Base-by-base conservation (phyloP, 2,888 invertebrate species). In the Ligdia adustata region DNA sequence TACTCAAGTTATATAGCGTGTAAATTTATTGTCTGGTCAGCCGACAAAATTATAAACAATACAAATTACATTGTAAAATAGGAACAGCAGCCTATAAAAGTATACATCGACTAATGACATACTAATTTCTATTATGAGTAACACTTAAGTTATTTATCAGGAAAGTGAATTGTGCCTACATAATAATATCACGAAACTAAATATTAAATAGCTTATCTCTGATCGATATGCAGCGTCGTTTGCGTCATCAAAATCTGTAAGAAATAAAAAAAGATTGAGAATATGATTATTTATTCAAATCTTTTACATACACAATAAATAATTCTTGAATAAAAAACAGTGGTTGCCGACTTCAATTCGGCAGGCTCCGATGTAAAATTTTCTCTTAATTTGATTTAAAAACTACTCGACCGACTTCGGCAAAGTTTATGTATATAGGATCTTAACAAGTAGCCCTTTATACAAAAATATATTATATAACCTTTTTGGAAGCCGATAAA, bases 1-100 rank as follows among this genome's bases (percentile, higher is more conserved):
- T 47, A 35, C 22, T 22, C 22, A 14, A 40, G 35, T 12, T 38
- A 51, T 42, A 52, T 28, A 57, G 27, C 49, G 51, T 45, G 58
- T 41, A 43, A 46, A 61, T 57, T 82, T 83, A 83, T 82, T 82
- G 83, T 84, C 83, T 75, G 65, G 69, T 72, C 75, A 79, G 75
- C 41, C 31, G 18, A 27, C 34, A 26, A 39, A 63, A 52, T 37
- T n/a, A 22, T 2, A 22, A 22, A 22, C 6, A n/a, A 22, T 41
- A 46, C 54, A 55, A 57, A 54, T 6, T 27, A 35, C 9, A 22
- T 7, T 47, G 51, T 63, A 53, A 48, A 57, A 56, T 48, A 50
- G 39, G 16, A 52, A 46, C 46, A 40, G 39, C 52, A 44, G 59
- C 52, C 47, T 45, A 47, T 27, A 31, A 41, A 53, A 46, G 18